Evolutionary conservation across 23 tunicate genomes (phyloP).

Genomic region (Styela plicata): DNA sequence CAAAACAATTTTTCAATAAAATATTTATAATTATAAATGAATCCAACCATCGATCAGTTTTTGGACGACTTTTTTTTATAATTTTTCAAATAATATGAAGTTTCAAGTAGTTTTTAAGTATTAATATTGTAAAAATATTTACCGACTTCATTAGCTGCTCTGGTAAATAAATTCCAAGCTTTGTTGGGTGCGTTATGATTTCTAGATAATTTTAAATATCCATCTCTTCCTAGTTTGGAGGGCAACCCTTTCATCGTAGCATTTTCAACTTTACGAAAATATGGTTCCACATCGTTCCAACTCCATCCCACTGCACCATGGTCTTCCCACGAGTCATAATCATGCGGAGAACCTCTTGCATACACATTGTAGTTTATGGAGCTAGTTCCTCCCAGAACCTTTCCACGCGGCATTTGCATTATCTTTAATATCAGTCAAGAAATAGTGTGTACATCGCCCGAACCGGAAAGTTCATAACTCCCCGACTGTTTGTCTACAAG

Average conservation of each 20-base stretch:
- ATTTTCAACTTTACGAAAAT: slow-evolving; percentile 57
- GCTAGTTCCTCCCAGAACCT: slow-evolving; percentile 70
- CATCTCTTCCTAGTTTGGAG: slow-evolving; percentile 4
- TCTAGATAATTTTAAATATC: slow-evolving; percentile 5
- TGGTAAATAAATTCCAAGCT: neutral
- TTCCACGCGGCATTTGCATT: slow-evolving; percentile 56
- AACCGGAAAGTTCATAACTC: too few relatives aligned
- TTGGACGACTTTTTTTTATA: neutral
- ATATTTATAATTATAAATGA: too few relatives aligned
- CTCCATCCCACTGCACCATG: slow-evolving; percentile 76
- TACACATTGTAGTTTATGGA: slow-evolving; percentile 54
- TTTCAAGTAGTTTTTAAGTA: neutral
- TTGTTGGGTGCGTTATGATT: neutral
- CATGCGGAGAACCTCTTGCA: slow-evolving; percentile 51
- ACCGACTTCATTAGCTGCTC: slow-evolving; percentile 6
- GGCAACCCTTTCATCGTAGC: neutral
- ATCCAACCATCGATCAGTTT: neutral
- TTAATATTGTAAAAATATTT: too few relatives aligned
- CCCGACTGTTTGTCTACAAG: too few relatives aligned
- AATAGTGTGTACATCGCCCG: too few relatives aligned
- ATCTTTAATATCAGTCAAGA: slow-evolving; percentile 22
- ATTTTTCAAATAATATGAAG: too few relatives aligned
- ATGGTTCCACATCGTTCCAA: slow-evolving; percentile 42
- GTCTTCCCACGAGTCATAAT: slow-evolving; percentile 63
- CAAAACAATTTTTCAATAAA: too few relatives aligned